Percentiles rank a stretch among this genome's conserved stretches.
Conservation (phyloP, 1,140 invertebrate genomes). For the Cyphomyrmex costatus region DNA sequence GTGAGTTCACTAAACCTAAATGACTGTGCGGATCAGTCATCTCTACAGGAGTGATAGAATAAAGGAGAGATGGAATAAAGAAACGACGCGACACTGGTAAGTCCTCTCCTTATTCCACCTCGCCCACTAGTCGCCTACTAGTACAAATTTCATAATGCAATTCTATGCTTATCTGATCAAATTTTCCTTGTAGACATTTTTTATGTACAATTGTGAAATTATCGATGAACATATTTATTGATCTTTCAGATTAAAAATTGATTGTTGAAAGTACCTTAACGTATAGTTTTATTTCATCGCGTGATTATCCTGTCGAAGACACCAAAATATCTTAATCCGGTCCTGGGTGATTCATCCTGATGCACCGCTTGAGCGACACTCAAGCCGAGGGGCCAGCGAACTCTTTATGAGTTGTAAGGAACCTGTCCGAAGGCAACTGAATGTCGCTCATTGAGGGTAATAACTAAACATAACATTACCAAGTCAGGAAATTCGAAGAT, state of each 20-base stretch:
- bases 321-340: conserved; percentile 35
- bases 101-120: not conserved
- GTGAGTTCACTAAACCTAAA: conserved; percentile 1
- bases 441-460: conserved; percentile 60
- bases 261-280: not conserved
- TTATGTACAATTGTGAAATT: not conserved
- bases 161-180: conserved; percentile 6
- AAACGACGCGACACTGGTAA: not conserved
- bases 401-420: conserved; percentile 77
- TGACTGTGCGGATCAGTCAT: conserved; percentile 3
- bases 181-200: not conserved
- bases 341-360: conserved; percentile 79
- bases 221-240: not conserved
- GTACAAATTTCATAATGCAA: conserved; percentile 1
- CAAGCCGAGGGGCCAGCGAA: conserved; percentile 75
- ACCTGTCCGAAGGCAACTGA: conserved; percentile 75
- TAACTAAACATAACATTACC: conserved; percentile 42
- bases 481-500: conserved; percentile 12
- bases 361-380: conserved; percentile 73
- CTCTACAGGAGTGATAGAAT: not conserved
- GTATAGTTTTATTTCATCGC: no score
- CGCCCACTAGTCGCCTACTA: conserved; percentile 21
- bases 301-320: not conserved
- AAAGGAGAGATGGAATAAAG: not conserved
- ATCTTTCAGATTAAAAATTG: not conserved